Evolutionary conservation across 2,113 vertebrate species (phyloP), one percentile per base, ranked within the genome.

Genomic region (Sapayoa aenigma): DNA sequence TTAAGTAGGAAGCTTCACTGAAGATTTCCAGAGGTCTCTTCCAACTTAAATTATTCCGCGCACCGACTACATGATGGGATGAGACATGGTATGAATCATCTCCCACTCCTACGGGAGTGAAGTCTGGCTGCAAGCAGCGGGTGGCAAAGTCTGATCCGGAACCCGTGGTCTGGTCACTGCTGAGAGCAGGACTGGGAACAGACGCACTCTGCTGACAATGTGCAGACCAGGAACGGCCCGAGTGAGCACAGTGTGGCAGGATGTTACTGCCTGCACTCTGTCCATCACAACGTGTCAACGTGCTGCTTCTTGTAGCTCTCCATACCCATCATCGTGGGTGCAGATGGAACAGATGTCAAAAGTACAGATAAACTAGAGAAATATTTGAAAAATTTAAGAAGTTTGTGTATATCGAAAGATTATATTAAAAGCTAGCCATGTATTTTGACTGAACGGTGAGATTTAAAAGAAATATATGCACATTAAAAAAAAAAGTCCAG

Each of bases 251-350:
- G 24, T 0, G 50, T 25, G 42, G 62, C 41, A 63, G 30, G 30
- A 68, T 23, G 9, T 42, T 18, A 63, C 75, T 8, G 56, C 56
- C 73, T 52, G 59, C 42, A 15, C 21, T 24, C 72, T 60, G 69
- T 8, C 39, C 84, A 52, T 6, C 47, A 74, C 20, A 23, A 33
- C 10, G 3, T 0, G 13, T 30, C 35, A 77, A 74, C 0, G 0
- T 9, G 23, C 31, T 33, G 47, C 53, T 14, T 47, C 52, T 30
- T 55, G 23, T 31, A 42, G 37, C n/a, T 42, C 37, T n/a, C 47
- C 46, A 14, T 19, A 28, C 33, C 42, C 31, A 31, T 25, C 44
- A 53, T 31, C 58, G 15, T 1, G 41, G 27, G 21, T 55, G 41
- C 56, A 79, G 37, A 30, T 79, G 9, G 17, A 46, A 33, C 12